Percentiles rank a stretch among this genome's conserved stretches.
These are phyloP conservation scores for Nasonia oneida DNA, from an alignment of 2,888 invertebrate genomes.

Conservation along the genomic window DNA sequence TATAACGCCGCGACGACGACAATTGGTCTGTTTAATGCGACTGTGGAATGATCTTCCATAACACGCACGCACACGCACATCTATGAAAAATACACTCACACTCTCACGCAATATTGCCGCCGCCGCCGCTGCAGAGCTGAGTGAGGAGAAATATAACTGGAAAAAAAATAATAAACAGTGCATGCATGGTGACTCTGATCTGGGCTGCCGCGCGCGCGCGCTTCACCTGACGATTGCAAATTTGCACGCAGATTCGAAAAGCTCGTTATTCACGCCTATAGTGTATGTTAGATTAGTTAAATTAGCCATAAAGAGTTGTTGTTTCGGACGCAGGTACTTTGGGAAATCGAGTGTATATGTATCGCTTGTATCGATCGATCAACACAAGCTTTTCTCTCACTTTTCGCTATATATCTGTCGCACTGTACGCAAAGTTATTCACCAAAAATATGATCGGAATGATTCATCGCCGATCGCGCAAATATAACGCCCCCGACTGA, in stretches of 20 bases:
- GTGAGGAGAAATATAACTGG: background rate
- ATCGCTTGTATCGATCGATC: too few relatives aligned
- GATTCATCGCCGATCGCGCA: background rate
- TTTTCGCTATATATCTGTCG: too few relatives aligned
- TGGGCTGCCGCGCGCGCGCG: background rate
- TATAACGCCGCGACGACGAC: background rate
- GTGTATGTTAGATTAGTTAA: too few relatives aligned
- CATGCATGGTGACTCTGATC: background rate
- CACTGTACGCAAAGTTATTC: too few relatives aligned
- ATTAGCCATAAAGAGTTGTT: too few relatives aligned
- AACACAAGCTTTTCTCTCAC: too few relatives aligned
- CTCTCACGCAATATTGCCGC: background rate
- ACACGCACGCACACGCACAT: slow-evolving; percentile 12
- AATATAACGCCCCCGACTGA: background rate
- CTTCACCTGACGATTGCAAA: background rate
- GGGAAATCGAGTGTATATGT: too few relatives aligned
- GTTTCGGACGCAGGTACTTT: too few relatives aligned
- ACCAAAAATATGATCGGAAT: too few relatives aligned
- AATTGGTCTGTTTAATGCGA: slow-evolving; percentile 20
- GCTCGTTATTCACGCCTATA: too few relatives aligned
- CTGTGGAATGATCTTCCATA: slow-evolving; percentile 25
- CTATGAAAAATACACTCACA: background rate
- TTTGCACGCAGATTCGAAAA: background rate
- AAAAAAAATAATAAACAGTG: background rate
- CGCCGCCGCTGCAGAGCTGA: background rate